These are phyloP conservation scores for Tethea ocularis DNA, from an alignment of 2,888 invertebrate species.

Conservation along the genomic window DNA sequence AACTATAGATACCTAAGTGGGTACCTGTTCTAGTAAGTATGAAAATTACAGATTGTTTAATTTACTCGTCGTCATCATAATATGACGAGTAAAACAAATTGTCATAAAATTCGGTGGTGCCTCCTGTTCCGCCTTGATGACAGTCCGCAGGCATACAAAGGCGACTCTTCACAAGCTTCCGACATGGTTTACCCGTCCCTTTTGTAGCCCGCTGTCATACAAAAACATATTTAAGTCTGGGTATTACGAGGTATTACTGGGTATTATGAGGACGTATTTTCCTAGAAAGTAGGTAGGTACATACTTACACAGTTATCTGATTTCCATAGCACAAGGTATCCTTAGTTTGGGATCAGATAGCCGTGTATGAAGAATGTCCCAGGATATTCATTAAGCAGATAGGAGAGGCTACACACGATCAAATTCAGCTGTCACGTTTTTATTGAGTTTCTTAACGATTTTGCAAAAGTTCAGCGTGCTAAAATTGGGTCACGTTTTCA, in stretches of 20 bases:
- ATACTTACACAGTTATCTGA: too few relatives aligned
- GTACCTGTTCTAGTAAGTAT: too few relatives aligned
- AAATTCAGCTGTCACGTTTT: neutral
- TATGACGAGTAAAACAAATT: neutral
- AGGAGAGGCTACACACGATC: neutral
- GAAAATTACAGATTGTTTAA: neutral
- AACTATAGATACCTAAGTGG: neutral
- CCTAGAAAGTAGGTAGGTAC: too few relatives aligned
- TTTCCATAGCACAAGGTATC: too few relatives aligned
- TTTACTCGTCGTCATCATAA: neutral
- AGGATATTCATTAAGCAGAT: too few relatives aligned
- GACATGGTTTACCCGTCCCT: conserved; percentile 55
- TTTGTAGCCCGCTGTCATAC: conserved; percentile 40
- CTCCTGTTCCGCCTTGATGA: conserved; percentile 15
- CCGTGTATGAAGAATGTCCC: too few relatives aligned
- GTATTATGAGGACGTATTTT: too few relatives aligned
- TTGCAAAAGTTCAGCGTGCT: neutral
- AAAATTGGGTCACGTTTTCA: neutral
- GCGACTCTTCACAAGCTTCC: conserved; percentile 63
- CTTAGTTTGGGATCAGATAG: too few relatives aligned
- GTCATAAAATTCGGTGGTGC: neutral
- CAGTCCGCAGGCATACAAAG: conserved; percentile 51
- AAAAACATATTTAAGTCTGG: neutral
- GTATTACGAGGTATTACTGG: too few relatives aligned
- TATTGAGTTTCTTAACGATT: neutral